Evolutionary conservation across 2,797 vertebrate species (phyloP), one percentile per base, ranked within the genome.

Genomic region (Sylvilagus floridanus): DNA sequence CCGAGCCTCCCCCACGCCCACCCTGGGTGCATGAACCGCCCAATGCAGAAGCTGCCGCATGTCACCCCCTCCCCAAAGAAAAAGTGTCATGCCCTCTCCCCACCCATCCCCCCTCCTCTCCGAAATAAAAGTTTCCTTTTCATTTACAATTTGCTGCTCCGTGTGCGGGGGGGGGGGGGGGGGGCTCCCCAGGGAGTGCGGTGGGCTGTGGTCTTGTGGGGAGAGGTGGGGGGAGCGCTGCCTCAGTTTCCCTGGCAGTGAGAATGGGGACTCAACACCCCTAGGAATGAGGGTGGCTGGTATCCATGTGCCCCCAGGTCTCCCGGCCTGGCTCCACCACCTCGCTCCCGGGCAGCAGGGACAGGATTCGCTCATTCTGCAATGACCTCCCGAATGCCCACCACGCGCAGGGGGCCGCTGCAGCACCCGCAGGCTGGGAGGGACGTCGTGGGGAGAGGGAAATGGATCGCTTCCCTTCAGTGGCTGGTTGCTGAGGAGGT

Each of bases 1-100:
- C 96, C 95, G 79, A 84, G 97, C 93, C 97, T 97, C 96, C 85
- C 95, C 96, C 95, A 96, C 71, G 97, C 97, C 97, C 96, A 96
- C 93, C 97, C 96, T 93, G 96, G 97, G 97, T 97, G 97, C 97
- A 97, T 97, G 97, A 97, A 96, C 94, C 94, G 85, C 97, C 97
- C 97, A 52, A 88, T 32, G 97, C 97, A 96, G 94, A 96, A 96
- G 97, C 97, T 96, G 97, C 96, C 96, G 97, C 97, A 97, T 97
- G 97, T 96, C 97, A 96, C 81, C 71, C 83, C 65, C 66, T 37
- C 83, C 86, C 54, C 83, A 89, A 92, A 93, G 76, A 94, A 97
- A 96, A 96, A 96, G 90, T 97, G 96, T 95, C 97, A 93, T 94
- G 95, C 75, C 95, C 92, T 87, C 75, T 93, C 26, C 90, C 94